Conservation (phyloP, 2,113 vertebrate species). For the Mormyrus iriodes region DNA sequence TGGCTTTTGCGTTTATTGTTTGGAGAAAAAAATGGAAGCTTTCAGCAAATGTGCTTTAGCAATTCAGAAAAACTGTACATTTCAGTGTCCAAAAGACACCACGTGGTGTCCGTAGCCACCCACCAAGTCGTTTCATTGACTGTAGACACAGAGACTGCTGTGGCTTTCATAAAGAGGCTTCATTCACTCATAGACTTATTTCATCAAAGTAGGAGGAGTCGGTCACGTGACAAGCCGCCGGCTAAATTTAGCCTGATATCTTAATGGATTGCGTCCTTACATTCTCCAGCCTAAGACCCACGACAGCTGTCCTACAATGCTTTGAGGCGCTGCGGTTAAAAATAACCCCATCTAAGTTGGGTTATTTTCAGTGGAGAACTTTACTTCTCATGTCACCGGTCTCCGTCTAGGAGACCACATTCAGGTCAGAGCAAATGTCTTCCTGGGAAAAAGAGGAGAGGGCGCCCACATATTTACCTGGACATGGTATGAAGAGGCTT, state of each 20-base stretch:
- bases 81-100: neutral
- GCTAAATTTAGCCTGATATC: neutral
- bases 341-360: neutral
- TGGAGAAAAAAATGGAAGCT: neutral
- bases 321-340: neutral
- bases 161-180: neutral
- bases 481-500: neutral
- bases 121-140: neutral
- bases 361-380: neutral
- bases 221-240: neutral
- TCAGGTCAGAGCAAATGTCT: neutral
- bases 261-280: neutral
- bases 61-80: neutral
- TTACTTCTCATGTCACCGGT: neutral
- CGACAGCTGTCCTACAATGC: neutral
- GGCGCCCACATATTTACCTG: neutral
- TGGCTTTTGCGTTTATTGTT: neutral
- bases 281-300: neutral
- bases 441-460: neutral
- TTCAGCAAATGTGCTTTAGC: neutral
- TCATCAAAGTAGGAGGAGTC: neutral
- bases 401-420: slow-evolving; percentile 18
- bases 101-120: neutral
- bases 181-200: neutral
- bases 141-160: neutral